A percentile compares a stretch with the other conserved stretches of the same genome.
Conservation (phyloP, 2,113 vertebrate species). For the Cheilinus undulatus region DNA sequence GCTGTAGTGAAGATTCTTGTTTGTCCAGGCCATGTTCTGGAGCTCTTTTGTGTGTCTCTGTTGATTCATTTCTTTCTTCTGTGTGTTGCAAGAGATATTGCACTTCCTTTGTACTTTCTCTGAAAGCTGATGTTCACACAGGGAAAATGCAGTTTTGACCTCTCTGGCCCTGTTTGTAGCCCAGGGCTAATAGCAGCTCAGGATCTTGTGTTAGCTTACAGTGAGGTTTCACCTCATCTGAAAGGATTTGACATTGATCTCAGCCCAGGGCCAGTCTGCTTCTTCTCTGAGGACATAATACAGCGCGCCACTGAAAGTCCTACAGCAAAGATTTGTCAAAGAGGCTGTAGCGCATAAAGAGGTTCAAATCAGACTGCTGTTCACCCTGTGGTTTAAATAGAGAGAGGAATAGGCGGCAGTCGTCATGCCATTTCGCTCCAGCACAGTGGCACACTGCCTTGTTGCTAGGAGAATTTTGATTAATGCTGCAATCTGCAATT, state of each 20-base stretch:
- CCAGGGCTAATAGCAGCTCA: constrained; percentile 29
- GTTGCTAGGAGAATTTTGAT: constrained; percentile 67
- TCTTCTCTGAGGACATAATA: constrained; percentile 28
- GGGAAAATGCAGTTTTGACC: constrained; percentile 36
- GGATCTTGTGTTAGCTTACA: constrained; percentile 35
- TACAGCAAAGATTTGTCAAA: constrained; percentile 39
- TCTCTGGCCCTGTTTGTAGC: constrained; percentile 34
- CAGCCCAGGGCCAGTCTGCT: constrained; percentile 36
- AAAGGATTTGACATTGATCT: constrained; percentile 62
- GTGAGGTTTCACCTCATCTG: constrained; percentile 49
- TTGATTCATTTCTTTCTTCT: background rate
- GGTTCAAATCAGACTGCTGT: constrained; percentile 23
- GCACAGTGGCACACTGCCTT: constrained; percentile 44
- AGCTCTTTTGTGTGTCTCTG: background rate
- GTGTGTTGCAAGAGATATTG: background rate
- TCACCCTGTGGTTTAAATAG: constrained; percentile 44
- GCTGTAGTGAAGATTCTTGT: background rate
- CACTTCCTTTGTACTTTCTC: background rate
- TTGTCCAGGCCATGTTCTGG: background rate
- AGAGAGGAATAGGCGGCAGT: constrained; percentile 36
- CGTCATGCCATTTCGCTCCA: constrained; percentile 41
- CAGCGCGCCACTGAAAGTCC: constrained; percentile 17
- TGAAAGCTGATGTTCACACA: constrained; percentile 33
- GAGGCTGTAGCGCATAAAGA: constrained; percentile 33
- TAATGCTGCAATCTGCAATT: constrained; percentile 62